Base-by-base conservation (phyloP, 2,888 invertebrate species). In the Synergus gifuensis region DNA sequence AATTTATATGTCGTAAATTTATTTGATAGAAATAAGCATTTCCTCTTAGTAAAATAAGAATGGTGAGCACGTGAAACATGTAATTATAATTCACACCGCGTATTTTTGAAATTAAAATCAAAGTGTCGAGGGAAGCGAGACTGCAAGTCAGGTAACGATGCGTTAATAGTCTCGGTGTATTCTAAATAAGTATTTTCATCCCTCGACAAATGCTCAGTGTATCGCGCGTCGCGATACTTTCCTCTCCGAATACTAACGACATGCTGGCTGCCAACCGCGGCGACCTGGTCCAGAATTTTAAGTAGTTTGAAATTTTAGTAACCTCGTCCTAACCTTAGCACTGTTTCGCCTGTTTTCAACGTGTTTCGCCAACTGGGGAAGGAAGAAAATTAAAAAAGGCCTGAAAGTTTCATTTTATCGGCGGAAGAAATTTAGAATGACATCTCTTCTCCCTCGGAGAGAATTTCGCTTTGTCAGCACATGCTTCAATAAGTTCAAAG, bases 271-370 rank as follows among this genome's bases (percentile, higher is more conserved):
- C 40, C 44, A 58, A 58, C 76, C n/a, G 44, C n/a, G 49, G 18
- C 22, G 28, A 69, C 44, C 22, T 54, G 46, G 36, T 60, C 14
- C 67, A 67, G 79, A 77, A 77, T 79, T 77, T 76, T 67, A 77
- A 79, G 58, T 46, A 77, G 76, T 22, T 64, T 66, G 40, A 58
- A 76, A 60, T 44, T 58, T 49, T 28, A 49, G 69, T 69, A 69
- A 49, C 69, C 69, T 49, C 28, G 28, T 16, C 69, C 28, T 16
- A 28, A 28, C 46, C 16, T 46, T 49, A 69, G 28, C 16, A 69
- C 28, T 44, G 49, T 46, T 28, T 49, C 49, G 9, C 28, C 16
- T 49, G 49, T 49, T 69, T 69, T 69, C 36, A 46, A 49, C 49
- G 49, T 49, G 49, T 16, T 69, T 69, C 49, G 16, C 49, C 4